A percentile compares a stretch with the other conserved stretches of the same genome.
These are phyloP conservation scores for Petrophora chlorosata DNA, from an alignment of 2,888 invertebrate genomes.

Conservation along the genomic window DNA sequence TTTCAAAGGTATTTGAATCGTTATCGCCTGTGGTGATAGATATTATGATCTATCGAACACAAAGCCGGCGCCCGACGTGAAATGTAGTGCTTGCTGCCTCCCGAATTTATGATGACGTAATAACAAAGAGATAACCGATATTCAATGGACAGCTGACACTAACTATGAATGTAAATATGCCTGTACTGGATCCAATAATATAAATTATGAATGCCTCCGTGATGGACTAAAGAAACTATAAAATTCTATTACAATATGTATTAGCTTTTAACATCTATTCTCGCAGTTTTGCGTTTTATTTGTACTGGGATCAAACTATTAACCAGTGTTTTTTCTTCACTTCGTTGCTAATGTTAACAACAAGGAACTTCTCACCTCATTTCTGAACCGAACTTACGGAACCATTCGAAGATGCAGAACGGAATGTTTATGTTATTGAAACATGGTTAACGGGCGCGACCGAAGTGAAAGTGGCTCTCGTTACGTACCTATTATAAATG, in stretches of 20 bases:
- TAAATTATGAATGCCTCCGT: conserved; percentile 1
- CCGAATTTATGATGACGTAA: conserved; percentile 56
- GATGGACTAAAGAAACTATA: not conserved
- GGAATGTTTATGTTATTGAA: conserved; percentile 23
- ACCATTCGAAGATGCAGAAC: conserved; percentile 9
- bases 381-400: conserved; percentile 4
- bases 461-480: conserved; percentile 34
- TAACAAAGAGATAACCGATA: conserved; percentile 51
- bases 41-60: conserved; percentile 34
- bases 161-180: conserved; percentile 24
- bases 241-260: too few species aligned
- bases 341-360: conserved; percentile 1
- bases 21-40: conserved; percentile 25
- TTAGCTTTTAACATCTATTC: too few species aligned
- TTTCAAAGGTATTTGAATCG: conserved; percentile 30
- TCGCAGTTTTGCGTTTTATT: too few species aligned
- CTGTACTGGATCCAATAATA: conserved; percentile 17
- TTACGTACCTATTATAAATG: too few species aligned
- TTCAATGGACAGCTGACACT: conserved; percentile 36
- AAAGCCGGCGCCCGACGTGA: conserved; percentile 44
- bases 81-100: conserved; percentile 51
- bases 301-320: too few species aligned
- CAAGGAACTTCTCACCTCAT: conserved; percentile 7
- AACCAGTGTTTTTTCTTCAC: too few species aligned
- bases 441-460: conserved; percentile 22